Conservation (phyloP, 1,140 invertebrate species). For the Liolophura sinensis region DNA sequence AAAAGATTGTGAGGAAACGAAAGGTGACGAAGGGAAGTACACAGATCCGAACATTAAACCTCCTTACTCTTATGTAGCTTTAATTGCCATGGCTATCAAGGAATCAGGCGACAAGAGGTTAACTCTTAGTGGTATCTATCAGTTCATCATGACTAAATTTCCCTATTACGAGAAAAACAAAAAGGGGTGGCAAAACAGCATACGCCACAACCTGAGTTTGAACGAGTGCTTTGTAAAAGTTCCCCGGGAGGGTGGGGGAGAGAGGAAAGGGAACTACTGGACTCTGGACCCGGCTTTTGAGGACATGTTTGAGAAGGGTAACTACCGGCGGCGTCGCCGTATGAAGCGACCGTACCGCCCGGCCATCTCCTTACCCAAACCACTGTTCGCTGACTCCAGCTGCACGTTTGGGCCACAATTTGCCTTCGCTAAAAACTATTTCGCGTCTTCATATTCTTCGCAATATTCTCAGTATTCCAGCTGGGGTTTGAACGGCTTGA, state of each 20-base stretch:
- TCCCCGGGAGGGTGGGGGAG: conserved; percentile 52
- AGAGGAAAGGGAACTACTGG: conserved; percentile 58
- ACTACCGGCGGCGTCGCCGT: conserved; percentile 50
- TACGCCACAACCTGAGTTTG: conserved; percentile 55
- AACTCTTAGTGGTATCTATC: conserved; percentile 61
- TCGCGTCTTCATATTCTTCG: conserved; percentile 41
- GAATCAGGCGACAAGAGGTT: conserved; percentile 61
- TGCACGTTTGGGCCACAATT: conserved; percentile 42
- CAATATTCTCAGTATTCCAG: conserved; percentile 48
- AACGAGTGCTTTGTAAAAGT: conserved; percentile 59
- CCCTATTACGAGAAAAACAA: conserved; percentile 58
- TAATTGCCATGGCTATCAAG: conserved; percentile 69
- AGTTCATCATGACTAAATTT: conserved; percentile 54
- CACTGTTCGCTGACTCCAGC: conserved; percentile 45
- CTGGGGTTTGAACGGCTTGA: conserved; percentile 37
- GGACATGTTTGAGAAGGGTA: conserved; percentile 59
- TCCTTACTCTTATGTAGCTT: conserved; percentile 68
- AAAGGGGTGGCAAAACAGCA: conserved; percentile 58
- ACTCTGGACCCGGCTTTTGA: conserved; percentile 56
- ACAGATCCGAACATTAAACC: conserved; percentile 60
- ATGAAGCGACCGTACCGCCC: conserved; percentile 52
- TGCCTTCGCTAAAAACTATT: conserved; percentile 47
- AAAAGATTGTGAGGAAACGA: neutral
- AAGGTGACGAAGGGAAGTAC: conserved; percentile 22
- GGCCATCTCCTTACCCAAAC: conserved; percentile 46